Evolutionary conservation across 2,888 invertebrate species (phyloP), one percentile per base, ranked within the genome.

Genomic region (Melanotus villosus): DNA sequence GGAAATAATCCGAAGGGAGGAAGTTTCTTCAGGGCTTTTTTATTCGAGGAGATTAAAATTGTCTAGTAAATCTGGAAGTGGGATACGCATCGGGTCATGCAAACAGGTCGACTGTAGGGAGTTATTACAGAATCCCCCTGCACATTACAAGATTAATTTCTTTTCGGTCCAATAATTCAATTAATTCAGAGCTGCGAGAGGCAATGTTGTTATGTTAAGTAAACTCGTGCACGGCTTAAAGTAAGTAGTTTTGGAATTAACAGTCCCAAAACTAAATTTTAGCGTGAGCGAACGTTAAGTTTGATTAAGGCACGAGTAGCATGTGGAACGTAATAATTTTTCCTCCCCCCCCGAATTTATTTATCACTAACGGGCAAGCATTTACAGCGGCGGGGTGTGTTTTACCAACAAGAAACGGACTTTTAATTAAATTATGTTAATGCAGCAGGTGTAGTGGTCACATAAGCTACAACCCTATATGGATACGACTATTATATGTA

Each of bases 161-260:
- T 85, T 85, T 84, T 84, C 85, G 85, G 84, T 84, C 82, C 84
- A 84, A 85, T 85, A 84, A 85, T 85, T 85, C 84, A 84, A 85
- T 85, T 84, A 85, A 85, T 84, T 84, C 84, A 81, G 80, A 83
- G 80, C 82, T 79, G 80, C 77, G 79, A 78, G 77, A 78, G 81
- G 82, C 79, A 80, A 80, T 83, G 83, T 83, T 82, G 83, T 83
- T 83, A 80, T 83, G 83, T 82, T 83, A 82, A 83, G 81, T 82
- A 82, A 83, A 83, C 82, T 82, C 79, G 69, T 74, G 77, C 76
- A 76, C 72, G 76, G 81, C 80, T 81, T 80, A 79, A 76, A 78
- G 78, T 81, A 81, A 81, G 81, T 82, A 81, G 81, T 81, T 82
- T 81, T 76, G 79, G 81, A 80, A 80, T 81, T 82, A 81, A 9